These are phyloP conservation scores for Anisognathus igniventris DNA, from an alignment of 2,797 vertebrate genomes.

Conservation along the genomic window DNA sequence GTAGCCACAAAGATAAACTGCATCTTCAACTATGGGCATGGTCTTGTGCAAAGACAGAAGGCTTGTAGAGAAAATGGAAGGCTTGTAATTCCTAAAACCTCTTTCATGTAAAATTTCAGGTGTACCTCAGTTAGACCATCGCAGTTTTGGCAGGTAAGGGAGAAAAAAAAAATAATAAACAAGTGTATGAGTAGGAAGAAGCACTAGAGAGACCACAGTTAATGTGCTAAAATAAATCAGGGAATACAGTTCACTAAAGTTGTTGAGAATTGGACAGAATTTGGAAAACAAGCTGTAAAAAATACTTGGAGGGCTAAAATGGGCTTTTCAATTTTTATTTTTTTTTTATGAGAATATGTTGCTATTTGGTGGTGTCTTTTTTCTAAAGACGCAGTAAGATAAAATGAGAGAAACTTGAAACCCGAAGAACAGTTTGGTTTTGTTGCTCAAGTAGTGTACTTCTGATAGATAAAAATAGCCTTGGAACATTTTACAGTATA, in stretches of 20 bases:
- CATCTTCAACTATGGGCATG: not conserved
- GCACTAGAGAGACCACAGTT: not conserved
- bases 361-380: not conserved
- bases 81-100: not conserved
- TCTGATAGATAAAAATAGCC: not conserved
- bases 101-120: not conserved
- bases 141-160: not conserved
- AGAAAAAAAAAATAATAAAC: not conserved
- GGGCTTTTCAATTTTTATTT: not conserved
- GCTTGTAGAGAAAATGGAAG: not conserved
- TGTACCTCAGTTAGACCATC: not conserved
- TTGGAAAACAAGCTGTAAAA: not conserved
- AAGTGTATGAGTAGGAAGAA: not conserved
- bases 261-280: not conserved
- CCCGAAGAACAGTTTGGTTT: not conserved
- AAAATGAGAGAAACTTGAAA: not conserved
- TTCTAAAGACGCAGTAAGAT: not conserved
- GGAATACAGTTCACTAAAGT: not conserved
- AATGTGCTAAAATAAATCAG: not conserved
- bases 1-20: not conserved
- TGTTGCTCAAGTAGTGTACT: not conserved
- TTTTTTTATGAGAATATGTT: not conserved
- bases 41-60: not conserved
- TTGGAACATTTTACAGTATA: not conserved
- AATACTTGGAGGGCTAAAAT: not conserved